These are phyloP conservation scores for Euglossa dilemma DNA, from an alignment of 1,140 invertebrate species.

Conservation along the genomic window DNA sequence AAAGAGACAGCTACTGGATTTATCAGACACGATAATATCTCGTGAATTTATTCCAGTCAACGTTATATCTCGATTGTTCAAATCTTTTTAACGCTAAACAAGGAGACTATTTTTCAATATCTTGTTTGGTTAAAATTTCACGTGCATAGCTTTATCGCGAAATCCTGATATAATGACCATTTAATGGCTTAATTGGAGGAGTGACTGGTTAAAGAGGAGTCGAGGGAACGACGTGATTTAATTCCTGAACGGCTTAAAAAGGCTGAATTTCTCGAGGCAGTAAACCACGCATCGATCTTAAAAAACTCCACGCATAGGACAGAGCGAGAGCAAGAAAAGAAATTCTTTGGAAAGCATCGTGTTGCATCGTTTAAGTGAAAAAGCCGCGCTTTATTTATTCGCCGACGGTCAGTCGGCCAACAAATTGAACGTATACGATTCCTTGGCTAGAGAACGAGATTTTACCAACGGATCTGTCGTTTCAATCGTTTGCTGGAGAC, in stretches of 20 bases:
- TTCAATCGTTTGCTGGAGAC: neutral
- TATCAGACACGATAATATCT: neutral
- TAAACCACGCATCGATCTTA: slow-evolving; percentile 2
- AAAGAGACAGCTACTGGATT: neutral
- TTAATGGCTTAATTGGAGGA: neutral
- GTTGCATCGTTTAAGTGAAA: slow-evolving; percentile 35
- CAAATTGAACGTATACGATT: slow-evolving; percentile 8
- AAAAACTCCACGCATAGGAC: neutral
- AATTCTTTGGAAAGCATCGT: neutral
- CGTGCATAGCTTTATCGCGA: neutral
- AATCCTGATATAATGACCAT: neutral
- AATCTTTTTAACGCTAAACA: neutral
- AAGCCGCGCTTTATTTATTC: slow-evolving; percentile 2
- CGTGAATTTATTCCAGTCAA: neutral
- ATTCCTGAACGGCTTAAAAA: neutral
- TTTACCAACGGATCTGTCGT: neutral
- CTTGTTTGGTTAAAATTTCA: neutral
- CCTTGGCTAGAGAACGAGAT: too few species aligned
- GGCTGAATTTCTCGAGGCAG: neutral
- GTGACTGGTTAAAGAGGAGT: neutral
- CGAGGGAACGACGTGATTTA: neutral
- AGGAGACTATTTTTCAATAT: neutral
- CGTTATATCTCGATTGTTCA: neutral
- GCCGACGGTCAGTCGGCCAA: neutral
- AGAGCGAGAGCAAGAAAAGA: neutral